Percentiles rank a stretch among this genome's conserved stretches.
These are phyloP conservation scores for Pseudomyrmex sp. DNA, from an alignment of 1,140 invertebrate genomes.

Conservation along the genomic window DNA sequence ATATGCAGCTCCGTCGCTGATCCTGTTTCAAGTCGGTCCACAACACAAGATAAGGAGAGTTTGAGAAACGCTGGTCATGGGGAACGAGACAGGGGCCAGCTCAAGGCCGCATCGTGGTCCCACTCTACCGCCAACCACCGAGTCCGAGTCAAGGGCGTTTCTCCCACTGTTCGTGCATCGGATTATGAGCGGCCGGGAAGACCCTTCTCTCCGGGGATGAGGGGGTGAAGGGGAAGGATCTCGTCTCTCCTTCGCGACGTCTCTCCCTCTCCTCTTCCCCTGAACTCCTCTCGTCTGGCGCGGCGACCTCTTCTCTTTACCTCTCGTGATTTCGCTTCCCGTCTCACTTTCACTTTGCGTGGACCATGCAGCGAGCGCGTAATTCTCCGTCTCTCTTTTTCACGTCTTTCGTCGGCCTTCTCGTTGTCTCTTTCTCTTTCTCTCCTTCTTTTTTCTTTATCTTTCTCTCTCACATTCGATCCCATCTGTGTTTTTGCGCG, in stretches of 20 bases:
- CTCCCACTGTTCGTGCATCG: slow-evolving; percentile 65
- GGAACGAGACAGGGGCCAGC: slow-evolving; percentile 79
- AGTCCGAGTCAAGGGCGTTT: slow-evolving; percentile 83
- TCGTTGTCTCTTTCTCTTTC: background rate
- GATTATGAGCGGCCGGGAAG: slow-evolving; percentile 64
- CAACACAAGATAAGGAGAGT: slow-evolving; percentile 65
- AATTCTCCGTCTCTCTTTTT: slow-evolving; percentile 7
- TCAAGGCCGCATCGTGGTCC: slow-evolving; percentile 82
- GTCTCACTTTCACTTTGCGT: slow-evolving; percentile 50
- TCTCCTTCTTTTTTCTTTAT: slow-evolving; percentile 40
- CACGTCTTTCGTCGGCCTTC: background rate
- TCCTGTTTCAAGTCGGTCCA: background rate
- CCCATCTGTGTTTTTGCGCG: slow-evolving; percentile 27
- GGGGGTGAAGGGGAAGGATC: slow-evolving; percentile 54
- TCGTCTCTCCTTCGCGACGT: slow-evolving; percentile 49
- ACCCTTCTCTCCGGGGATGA: slow-evolving; percentile 8
- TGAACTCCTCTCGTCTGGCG: slow-evolving; percentile 8
- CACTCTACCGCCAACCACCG: slow-evolving; percentile 80
- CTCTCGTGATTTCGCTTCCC: slow-evolving; percentile 53
- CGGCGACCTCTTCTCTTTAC: slow-evolving; percentile 47
- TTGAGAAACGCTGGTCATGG: slow-evolving; percentile 81
- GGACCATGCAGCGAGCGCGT: slow-evolving; percentile 57
- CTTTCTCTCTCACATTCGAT: slow-evolving; percentile 24
- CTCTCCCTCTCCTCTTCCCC: slow-evolving; percentile 10
- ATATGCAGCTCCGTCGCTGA: background rate